These are phyloP conservation scores for Lagorchestes hirsutus DNA, from an alignment of 2,797 vertebrate genomes.

Conservation along the genomic window DNA sequence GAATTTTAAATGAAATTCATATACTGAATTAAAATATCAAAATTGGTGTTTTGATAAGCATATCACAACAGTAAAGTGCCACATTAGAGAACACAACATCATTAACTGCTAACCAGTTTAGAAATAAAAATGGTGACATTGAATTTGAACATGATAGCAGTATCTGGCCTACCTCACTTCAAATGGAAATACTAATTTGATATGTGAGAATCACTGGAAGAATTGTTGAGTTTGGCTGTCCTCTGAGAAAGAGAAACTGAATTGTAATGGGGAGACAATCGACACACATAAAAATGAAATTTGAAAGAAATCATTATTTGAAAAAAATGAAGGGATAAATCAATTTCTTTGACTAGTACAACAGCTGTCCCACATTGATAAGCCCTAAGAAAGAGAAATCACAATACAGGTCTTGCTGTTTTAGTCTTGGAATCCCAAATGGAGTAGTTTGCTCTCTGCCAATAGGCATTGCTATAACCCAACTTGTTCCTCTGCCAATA, in stretches of 20 bases:
- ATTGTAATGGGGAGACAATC: slow-evolving; percentile 71
- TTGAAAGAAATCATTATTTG: slow-evolving; percentile 49
- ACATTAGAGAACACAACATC: background rate
- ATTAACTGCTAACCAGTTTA: background rate
- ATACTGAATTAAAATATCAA: slow-evolving; percentile 29
- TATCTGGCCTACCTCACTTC: background rate
- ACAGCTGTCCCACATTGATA: slow-evolving; percentile 74
- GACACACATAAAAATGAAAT: slow-evolving; percentile 61
- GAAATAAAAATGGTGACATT: background rate
- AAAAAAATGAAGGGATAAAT: slow-evolving; percentile 78
- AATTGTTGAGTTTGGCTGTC: slow-evolving; percentile 72
- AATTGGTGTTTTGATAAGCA: background rate
- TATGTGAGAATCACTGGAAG: background rate
- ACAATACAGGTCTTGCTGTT: slow-evolving; percentile 74
- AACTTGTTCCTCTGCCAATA: slow-evolving; percentile 81
- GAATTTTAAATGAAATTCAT: slow-evolving; percentile 47
- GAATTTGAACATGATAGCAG: slow-evolving; percentile 5
- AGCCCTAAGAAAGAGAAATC: slow-evolving; percentile 67
- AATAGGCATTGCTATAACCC: slow-evolving; percentile 79
- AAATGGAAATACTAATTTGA: background rate
- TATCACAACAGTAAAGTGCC: slow-evolving; percentile 47
- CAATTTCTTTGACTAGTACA: slow-evolving; percentile 52
- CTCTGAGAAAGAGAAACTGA: slow-evolving; percentile 57
- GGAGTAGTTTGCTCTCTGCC: slow-evolving; percentile 79
- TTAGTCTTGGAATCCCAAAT: slow-evolving; percentile 71